phyloP scores from a whole-genome alignment of 2,888 invertebrate genomes.

The Trichopria drosophilae region DNA sequence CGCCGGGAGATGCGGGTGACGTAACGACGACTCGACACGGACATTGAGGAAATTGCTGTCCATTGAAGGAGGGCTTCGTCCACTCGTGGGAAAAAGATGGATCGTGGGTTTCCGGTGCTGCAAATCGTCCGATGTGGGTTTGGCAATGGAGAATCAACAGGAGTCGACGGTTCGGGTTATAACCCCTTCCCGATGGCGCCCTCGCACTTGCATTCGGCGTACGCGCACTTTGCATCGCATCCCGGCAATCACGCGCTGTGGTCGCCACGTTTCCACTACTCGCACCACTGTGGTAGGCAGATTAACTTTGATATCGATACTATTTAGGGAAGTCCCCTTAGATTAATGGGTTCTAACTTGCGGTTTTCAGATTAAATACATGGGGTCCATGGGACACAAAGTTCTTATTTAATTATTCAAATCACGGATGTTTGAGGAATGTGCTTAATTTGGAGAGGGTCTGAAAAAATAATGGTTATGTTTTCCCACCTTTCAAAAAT shows the following conservation, averaged over 20 bases:
- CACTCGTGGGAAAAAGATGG: conserved; percentile 42
- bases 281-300: conserved; percentile 53
- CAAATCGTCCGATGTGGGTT: conserved; percentile 55
- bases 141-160: conserved; percentile 44
- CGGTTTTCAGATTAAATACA: too few relatives aligned
- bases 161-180: conserved; percentile 50
- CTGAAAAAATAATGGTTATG: too few relatives aligned
- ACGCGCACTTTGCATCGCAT: conserved; percentile 51
- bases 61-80: neutral
- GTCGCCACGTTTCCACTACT: conserved; percentile 51
- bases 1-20: neutral
- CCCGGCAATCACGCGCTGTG: conserved; percentile 50
- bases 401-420: too few relatives aligned
- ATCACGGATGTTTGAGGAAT: too few relatives aligned
- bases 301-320: too few relatives aligned
- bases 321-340: too few relatives aligned
- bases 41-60: too few relatives aligned
- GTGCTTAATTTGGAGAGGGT: too few relatives aligned
- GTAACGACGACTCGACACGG: conserved; percentile 16
- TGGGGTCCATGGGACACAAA: too few relatives aligned
- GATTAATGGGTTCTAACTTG: too few relatives aligned
- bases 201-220: conserved; percentile 46
- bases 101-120: conserved; percentile 52
- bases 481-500: too few relatives aligned
- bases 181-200: conserved; percentile 50